Evolutionary conservation across 1,140 invertebrate genomes (phyloP).

Genomic region (Trichonephila clavata): DNA sequence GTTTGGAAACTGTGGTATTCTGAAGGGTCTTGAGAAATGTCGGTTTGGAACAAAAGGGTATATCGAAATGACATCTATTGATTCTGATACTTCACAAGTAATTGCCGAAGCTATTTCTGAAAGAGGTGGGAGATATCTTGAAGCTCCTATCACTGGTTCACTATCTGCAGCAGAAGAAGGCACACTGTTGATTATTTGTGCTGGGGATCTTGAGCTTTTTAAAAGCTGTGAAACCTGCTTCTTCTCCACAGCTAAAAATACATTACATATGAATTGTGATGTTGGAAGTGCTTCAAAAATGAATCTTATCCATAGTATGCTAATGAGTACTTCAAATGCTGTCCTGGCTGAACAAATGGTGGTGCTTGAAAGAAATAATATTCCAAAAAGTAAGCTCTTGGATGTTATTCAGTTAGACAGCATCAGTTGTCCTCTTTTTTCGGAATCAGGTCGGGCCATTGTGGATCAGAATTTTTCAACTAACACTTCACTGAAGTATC

Average conservation of each 20-base stretch:
- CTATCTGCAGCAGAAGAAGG: not conserved
- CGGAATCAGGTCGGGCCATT: slow-evolving; percentile 91
- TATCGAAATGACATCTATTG: slow-evolving; percentile 98
- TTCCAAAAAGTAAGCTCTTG: slow-evolving; percentile 93
- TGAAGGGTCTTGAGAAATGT: slow-evolving; percentile 22
- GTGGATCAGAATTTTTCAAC: slow-evolving; percentile 90
- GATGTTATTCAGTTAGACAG: slow-evolving; percentile 88
- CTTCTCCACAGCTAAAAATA: slow-evolving; percentile 94
- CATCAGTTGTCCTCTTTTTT: slow-evolving; percentile 88
- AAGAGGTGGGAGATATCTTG: slow-evolving; percentile 94
- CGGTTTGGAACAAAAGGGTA: slow-evolving; percentile 86
- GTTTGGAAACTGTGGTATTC: slow-evolving; percentile 7
- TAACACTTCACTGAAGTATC: slow-evolving; percentile 88
- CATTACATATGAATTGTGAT: slow-evolving; percentile 91
- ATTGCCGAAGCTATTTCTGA: slow-evolving; percentile 93
- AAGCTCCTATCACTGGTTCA: slow-evolving; percentile 83
- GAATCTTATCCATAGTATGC: slow-evolving; percentile 94
- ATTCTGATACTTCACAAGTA: slow-evolving; percentile 95
- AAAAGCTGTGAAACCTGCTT: slow-evolving; percentile 96
- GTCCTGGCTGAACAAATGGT: slow-evolving; percentile 95
- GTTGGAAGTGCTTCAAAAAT: slow-evolving; percentile 96
- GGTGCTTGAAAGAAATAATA: slow-evolving; percentile 93
- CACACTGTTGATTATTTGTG: not conserved
- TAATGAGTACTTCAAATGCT: slow-evolving; percentile 92
- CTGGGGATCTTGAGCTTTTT: slow-evolving; percentile 82